Evolutionary conservation across 2,797 vertebrate species (phyloP).

Genomic region (Chelonia mydas): DNA sequence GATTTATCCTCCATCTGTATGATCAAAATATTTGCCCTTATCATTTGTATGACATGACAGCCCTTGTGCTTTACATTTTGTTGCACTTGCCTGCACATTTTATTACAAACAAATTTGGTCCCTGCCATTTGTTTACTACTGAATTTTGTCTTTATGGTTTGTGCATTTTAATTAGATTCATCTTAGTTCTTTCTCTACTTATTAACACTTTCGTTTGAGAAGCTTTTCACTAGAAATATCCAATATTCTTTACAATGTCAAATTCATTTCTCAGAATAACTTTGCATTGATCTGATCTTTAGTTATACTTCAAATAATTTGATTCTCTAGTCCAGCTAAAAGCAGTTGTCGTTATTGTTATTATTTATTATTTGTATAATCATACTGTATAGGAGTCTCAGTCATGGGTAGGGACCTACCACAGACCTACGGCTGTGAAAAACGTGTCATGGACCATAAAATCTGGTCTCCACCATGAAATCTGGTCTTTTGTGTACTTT

Average conservation of each 20-base stretch:
- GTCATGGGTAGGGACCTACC: not conserved
- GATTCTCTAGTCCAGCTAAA: not conserved
- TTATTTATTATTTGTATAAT: not conserved
- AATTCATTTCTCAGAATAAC: not conserved
- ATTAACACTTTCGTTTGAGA: not conserved
- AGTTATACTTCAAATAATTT: not conserved
- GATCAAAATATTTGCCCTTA: not conserved
- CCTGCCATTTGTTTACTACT: not conserved
- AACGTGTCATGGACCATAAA: too few species aligned
- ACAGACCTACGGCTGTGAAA: too few species aligned
- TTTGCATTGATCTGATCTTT: not conserved
- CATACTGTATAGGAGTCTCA: not conserved
- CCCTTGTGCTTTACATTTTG: not conserved
- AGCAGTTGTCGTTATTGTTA: not conserved
- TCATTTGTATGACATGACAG: not conserved
- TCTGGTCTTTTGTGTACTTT: too few species aligned
- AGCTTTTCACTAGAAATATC: not conserved
- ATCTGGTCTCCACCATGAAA: too few species aligned
- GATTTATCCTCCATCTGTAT: not conserved
- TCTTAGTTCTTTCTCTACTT: not conserved
- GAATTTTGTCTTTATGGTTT: not conserved
- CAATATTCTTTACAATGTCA: not conserved
- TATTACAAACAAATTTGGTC: not conserved
- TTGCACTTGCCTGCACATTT: not conserved
- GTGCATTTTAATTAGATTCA: not conserved